Evolutionary conservation across 2,888 invertebrate species (phyloP).

Genomic region (Chloromyia formosa): DNA sequence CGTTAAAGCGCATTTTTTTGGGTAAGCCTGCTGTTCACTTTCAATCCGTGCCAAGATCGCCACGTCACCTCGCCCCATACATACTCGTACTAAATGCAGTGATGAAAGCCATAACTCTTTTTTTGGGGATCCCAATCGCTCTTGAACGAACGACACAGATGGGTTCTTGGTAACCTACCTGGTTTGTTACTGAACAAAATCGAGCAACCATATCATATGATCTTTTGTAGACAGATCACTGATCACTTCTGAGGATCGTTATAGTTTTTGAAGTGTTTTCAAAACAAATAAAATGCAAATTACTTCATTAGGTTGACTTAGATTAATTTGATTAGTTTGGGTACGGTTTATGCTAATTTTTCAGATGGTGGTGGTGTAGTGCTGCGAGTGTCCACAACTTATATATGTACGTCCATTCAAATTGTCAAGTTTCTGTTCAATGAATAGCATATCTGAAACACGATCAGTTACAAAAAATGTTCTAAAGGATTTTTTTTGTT

Average conservation of each 20-base stretch:
- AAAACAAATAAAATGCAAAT: constrained; percentile 47
- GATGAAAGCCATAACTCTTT: not conserved
- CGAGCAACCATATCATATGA: constrained; percentile 22
- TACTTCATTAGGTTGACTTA: constrained; percentile 44
- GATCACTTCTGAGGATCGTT: constrained; percentile 43
- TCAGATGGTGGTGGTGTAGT: not conserved
- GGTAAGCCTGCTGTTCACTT: not conserved
- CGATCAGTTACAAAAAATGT: too few species aligned
- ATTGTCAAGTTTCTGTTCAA: not conserved
- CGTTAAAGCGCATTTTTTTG: not conserved
- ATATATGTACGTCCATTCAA: not conserved
- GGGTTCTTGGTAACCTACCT: constrained; percentile 27
- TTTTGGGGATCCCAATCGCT: not conserved
- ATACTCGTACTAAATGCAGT: not conserved
- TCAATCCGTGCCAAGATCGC: not conserved
- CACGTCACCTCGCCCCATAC: constrained; percentile 1
- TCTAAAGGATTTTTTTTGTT: too few species aligned
- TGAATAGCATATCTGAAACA: constrained; percentile 29
- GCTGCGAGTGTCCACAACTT: not conserved
- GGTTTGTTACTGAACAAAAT: constrained; percentile 14
- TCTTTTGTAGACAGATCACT: constrained; percentile 41
- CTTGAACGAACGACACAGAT: not conserved
- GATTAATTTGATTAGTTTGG: constrained; percentile 44
- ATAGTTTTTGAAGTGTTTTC: constrained; percentile 45
- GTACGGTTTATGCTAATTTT: constrained; percentile 45